These are phyloP conservation scores for Aegithalos caudatus DNA, from an alignment of 2,113 vertebrate genomes.

Conservation along the genomic window DNA sequence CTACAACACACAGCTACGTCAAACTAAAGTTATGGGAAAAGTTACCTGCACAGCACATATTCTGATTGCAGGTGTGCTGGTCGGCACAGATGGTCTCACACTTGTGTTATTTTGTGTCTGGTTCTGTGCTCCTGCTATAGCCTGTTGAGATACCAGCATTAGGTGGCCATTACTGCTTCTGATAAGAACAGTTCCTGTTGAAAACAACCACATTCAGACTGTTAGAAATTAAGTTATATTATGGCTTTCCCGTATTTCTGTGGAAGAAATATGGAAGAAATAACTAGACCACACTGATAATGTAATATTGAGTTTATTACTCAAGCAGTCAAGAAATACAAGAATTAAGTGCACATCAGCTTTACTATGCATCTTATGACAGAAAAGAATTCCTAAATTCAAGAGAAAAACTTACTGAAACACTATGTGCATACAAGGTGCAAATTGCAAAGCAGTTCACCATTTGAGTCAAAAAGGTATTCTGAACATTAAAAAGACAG, in stretches of 20 bases:
- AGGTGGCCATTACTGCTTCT: constrained; percentile 90
- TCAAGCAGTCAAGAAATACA: neutral
- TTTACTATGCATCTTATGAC: neutral
- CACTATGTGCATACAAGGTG: neutral
- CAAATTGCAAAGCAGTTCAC: neutral
- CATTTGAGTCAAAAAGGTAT: neutral
- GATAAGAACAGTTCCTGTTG: constrained; percentile 89
- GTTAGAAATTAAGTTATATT: neutral
- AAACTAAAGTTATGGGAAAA: neutral
- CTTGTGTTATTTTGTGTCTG: constrained; percentile 68
- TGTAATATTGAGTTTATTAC: neutral
- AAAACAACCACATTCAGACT: neutral
- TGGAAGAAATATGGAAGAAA: neutral
- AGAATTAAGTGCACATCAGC: neutral
- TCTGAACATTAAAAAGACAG: neutral
- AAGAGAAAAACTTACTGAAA: neutral
- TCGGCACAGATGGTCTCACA: constrained; percentile 43
- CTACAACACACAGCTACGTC: fast-evolving
- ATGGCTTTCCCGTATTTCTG: neutral
- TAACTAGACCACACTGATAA: neutral
- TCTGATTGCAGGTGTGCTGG: constrained; percentile 64
- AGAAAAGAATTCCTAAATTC: neutral
- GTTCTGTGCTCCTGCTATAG: constrained; percentile 74
- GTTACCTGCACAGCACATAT: constrained; percentile 78
- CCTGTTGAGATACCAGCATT: constrained; percentile 93